Percentiles rank a stretch among this genome's conserved stretches.
Evolutionary conservation across 2,113 vertebrate species (phyloP).

Genomic region (Rhineura floridana): DNA sequence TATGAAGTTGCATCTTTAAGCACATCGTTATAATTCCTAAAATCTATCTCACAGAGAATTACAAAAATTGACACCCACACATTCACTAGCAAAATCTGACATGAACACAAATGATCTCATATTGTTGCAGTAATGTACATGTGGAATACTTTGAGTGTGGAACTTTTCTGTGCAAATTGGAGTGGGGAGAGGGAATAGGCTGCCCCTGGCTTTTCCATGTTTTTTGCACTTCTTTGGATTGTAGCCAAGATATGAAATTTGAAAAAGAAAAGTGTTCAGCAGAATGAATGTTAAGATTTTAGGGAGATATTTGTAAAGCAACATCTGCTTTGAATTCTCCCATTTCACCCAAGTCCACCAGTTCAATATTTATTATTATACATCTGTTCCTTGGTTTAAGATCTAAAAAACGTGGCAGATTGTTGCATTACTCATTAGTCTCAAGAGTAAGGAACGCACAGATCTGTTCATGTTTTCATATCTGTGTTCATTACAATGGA

Average conservation of each 20-base stretch:
- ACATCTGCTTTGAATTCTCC: not conserved
- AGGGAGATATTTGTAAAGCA: not conserved
- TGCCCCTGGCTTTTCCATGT: not conserved
- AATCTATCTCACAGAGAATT: no score
- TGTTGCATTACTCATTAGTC: not conserved
- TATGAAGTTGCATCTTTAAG: not conserved
- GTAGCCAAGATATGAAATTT: not conserved
- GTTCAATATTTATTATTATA: not conserved
- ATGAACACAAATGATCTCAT: no score
- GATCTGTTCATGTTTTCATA: not conserved
- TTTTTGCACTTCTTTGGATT: not conserved
- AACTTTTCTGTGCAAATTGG: not conserved
- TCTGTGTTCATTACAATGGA: not conserved
- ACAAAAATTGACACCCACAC: no score
- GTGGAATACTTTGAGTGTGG: not conserved
- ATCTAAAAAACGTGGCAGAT: not conserved
- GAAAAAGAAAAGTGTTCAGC: not conserved
- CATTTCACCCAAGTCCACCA: not conserved
- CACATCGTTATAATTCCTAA: not conserved
- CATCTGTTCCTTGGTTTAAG: not conserved
- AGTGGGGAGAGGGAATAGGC: not conserved
- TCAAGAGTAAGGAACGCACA: not conserved
- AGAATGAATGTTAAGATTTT: not conserved
- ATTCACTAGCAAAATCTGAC: no score
- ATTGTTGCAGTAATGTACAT: not conserved